phyloP scores from a whole-genome alignment of 2,888 invertebrate species.

The Lepeophtheirus nordmannii region DNA sequence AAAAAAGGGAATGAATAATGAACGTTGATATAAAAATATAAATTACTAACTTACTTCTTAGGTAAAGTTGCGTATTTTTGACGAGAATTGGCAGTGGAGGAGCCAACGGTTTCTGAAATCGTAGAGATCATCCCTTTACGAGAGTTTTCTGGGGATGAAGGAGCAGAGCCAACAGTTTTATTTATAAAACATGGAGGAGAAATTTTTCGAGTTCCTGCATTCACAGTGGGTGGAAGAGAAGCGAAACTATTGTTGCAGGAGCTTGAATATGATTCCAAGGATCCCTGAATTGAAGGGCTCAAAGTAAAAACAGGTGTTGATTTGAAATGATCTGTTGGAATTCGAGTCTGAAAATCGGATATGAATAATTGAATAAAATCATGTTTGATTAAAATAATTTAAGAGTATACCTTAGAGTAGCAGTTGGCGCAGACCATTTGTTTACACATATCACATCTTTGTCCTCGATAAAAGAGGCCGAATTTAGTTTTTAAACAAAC shows the following conservation, averaged over 20 bases:
- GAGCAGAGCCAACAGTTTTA: constrained; percentile 12
- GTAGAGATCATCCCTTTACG: background rate
- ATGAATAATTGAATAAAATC: background rate
- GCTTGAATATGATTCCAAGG: background rate
- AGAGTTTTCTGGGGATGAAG: background rate
- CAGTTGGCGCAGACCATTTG: constrained; percentile 15
- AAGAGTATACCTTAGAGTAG: constrained; percentile 14
- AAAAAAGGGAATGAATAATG: background rate
- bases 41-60: too few species aligned
- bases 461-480: constrained; percentile 17
- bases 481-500: constrained; percentile 16
- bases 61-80: too few species aligned
- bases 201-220: constrained; percentile 2
- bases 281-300: background rate
- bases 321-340: constrained; percentile 20
- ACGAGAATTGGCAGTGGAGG: too few species aligned
- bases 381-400: background rate
- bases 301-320: constrained; percentile 18
- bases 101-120: too few species aligned
- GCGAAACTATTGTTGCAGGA: background rate
- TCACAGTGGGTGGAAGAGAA: background rate
- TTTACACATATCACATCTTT: constrained; percentile 23
- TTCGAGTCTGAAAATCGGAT: constrained; percentile 17
- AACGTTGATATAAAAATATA: too few species aligned
- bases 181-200: background rate